Evolutionary conservation across 2,888 invertebrate genomes (phyloP), one percentile per base, ranked within the genome.

Genomic region (Pomacea canaliculata): DNA sequence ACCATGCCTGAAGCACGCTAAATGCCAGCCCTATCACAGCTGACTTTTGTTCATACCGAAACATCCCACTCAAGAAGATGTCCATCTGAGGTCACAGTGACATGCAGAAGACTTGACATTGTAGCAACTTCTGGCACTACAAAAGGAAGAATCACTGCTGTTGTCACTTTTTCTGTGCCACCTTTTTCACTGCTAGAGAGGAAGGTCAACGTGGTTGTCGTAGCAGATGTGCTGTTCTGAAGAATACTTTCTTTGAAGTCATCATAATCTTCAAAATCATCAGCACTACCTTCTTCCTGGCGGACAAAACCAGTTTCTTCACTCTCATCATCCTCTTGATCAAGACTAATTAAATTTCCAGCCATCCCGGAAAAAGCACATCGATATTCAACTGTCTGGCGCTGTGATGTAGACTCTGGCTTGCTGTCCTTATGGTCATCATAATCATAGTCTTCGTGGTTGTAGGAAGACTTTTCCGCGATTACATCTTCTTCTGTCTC

Each of bases 71-170:
- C 48, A 16, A 74, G 46, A 9, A 67, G 62, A n/a, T 19, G 46
- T 23, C 74, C 74, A 7, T 62, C 69, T 27, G 68, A 13, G 7
- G 69, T 73, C 62, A 74, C 69, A 12, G 74, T 69, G 49, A 74
- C 59, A 27, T 74, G 74, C 48, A 69, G 23, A 23, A 62, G 56
- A 49, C 46, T 48, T 27, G 73, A 23, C 74, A 74, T 63, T 23
- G 69, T 69, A 16, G 69, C 69, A 9, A 59, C 69, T 60, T 69
- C 60, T 37, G 74, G 68, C 7, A 69, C 27, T 8, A 59, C 7
- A 23, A 69, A 60, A 19, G 74, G 74, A 19, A 69, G 37, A 7
- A 69, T 49, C 12, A 69, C 62, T 16, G 69, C 68, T 8, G 69
- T 69, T 23, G 27, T 23, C 16, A 27, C 37, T 68, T 68, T 27